These are phyloP conservation scores for Drosophila acutilabella DNA, from an alignment of 2,888 invertebrate species.

Conservation along the genomic window DNA sequence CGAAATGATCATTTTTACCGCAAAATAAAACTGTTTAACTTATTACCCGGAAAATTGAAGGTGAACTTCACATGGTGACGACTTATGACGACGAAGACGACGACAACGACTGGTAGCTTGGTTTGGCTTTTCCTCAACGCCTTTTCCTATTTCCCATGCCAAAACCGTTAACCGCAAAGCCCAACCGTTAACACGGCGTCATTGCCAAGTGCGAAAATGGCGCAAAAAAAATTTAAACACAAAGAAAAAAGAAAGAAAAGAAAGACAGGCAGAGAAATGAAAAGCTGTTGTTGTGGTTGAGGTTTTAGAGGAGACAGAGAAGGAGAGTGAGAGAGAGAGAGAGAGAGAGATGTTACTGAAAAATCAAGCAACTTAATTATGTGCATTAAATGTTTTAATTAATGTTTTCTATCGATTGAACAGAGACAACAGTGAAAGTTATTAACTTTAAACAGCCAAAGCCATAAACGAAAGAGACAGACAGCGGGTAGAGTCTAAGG, in stretches of 20 bases:
- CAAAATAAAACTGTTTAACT: conserved; percentile 45
- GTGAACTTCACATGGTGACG: conserved; percentile 50
- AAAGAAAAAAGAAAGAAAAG: conserved; percentile 23
- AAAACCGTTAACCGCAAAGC: conserved; percentile 42
- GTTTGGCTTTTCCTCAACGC: conserved; percentile 35
- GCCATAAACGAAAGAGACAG: conserved; percentile 20
- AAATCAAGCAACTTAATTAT: conserved; percentile 68
- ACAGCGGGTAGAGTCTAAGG: neutral
- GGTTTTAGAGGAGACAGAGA: conserved; percentile 1
- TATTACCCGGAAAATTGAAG: conserved; percentile 74
- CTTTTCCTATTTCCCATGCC: conserved; percentile 50
- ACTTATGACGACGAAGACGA: neutral
- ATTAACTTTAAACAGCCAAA: conserved; percentile 55
- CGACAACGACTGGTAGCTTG: neutral
- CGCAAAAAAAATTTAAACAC: conserved; percentile 6
- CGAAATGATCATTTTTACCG: conserved; percentile 32
- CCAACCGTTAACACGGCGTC: conserved; percentile 44
- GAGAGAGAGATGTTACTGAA: conserved; percentile 35
- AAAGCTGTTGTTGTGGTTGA: conserved; percentile 14
- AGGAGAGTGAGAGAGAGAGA: neutral
- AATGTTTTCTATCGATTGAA: conserved; percentile 63
- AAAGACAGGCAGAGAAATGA: conserved; percentile 24
- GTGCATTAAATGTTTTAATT: conserved; percentile 77
- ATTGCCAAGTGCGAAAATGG: conserved; percentile 61
- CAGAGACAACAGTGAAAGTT: conserved; percentile 64